Evolutionary conservation across 1,140 invertebrate species (phyloP).

Genomic region (Drosophila malerkotliana): DNA sequence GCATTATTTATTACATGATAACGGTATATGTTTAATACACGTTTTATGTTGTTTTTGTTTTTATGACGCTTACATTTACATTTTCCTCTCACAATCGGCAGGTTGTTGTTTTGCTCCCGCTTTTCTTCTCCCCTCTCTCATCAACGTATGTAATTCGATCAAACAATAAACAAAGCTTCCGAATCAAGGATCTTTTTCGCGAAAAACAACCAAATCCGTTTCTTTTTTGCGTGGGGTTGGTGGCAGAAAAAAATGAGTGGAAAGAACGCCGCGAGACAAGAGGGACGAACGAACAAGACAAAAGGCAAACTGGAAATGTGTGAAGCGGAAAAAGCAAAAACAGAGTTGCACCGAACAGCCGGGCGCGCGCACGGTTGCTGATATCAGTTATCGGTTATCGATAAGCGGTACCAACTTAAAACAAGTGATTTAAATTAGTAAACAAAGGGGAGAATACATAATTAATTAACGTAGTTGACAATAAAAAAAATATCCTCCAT

Average conservation of each 20-base stretch:
- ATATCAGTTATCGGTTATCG: slow-evolving; percentile 53
- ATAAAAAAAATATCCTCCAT: too few species aligned
- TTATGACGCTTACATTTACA: slow-evolving; percentile 42
- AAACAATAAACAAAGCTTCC: slow-evolving; percentile 16
- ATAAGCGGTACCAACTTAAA: not conserved
- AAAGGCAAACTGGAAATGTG: slow-evolving; percentile 78
- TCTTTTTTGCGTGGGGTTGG: slow-evolving; percentile 48
- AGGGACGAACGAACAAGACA: slow-evolving; percentile 55
- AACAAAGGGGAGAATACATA: not conserved
- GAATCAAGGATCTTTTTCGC: slow-evolving; percentile 25
- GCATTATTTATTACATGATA: not conserved
- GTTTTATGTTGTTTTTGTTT: slow-evolving; percentile 11
- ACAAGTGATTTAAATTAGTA: slow-evolving; percentile 2
- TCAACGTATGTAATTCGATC: slow-evolving; percentile 2
- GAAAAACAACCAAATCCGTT: slow-evolving; percentile 33
- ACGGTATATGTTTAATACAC: not conserved
- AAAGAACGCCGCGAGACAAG: slow-evolving; percentile 65
- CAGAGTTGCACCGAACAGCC: slow-evolving; percentile 72
- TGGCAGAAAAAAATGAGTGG: slow-evolving; percentile 57
- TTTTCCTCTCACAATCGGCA: slow-evolving; percentile 34
- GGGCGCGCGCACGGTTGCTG: slow-evolving; percentile 64
- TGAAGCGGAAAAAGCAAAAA: slow-evolving; percentile 79
- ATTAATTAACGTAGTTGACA: too few species aligned
- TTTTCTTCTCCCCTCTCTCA: slow-evolving; percentile 4
- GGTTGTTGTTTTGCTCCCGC: slow-evolving; percentile 40